These are phyloP conservation scores for Villa cingulata DNA, from an alignment of 2,888 invertebrate genomes.

Conservation along the genomic window DNA sequence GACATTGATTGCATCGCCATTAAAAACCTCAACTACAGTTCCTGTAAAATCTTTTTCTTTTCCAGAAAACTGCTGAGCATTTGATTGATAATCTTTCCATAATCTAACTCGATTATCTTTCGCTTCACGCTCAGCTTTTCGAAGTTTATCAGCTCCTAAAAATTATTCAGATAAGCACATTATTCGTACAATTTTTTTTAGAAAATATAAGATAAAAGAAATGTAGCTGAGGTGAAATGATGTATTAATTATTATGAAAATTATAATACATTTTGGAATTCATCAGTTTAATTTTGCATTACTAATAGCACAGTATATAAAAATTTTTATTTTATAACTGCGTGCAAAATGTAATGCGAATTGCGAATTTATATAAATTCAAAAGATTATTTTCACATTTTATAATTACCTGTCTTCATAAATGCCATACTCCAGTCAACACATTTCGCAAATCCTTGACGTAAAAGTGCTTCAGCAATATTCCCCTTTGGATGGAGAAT, in stretches of 20 bases:
- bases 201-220: not conserved
- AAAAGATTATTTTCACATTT: not conserved
- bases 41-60: slow-evolving; percentile 73
- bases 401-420: slow-evolving; percentile 47
- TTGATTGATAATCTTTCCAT: slow-evolving; percentile 85
- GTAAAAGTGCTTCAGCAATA: slow-evolving; percentile 82
- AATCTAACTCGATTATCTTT: slow-evolving; percentile 75
- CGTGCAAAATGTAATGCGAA: slow-evolving; percentile 10
- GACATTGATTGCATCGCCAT: slow-evolving; percentile 85
- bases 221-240: slow-evolving; percentile 36
- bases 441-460: slow-evolving; percentile 86
- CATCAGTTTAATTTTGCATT: slow-evolving; percentile 14
- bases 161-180: not conserved
- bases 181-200: slow-evolving; percentile 18
- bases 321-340: not conserved
- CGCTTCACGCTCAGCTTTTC: slow-evolving; percentile 72
- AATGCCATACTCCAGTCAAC: slow-evolving; percentile 86
- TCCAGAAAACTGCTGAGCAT: slow-evolving; percentile 53
- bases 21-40: slow-evolving; percentile 78
- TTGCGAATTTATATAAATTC: not conserved
- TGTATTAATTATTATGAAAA: slow-evolving; percentile 14
- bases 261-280: slow-evolving; percentile 28
- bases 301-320: slow-evolving; percentile 5
- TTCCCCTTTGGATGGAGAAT: slow-evolving; percentile 84
- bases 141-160: slow-evolving; percentile 62